Conservation (phyloP, 2,888 invertebrate genomes). For the Hyposoter didymator region DNA sequence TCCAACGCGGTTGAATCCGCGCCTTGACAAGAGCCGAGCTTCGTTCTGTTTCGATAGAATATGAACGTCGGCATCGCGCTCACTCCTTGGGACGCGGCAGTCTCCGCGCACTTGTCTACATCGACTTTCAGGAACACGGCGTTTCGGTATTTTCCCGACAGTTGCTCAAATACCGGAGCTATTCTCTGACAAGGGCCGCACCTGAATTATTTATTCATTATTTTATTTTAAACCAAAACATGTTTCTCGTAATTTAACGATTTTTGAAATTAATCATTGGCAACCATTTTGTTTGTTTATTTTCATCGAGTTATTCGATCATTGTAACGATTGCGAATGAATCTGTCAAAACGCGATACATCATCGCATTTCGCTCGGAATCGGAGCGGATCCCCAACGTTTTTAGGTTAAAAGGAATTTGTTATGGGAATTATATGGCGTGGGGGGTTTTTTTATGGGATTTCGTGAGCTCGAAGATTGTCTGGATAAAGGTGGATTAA, state of each 20-base stretch:
- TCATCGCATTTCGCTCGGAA: not conserved
- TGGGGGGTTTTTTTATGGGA: not conserved
- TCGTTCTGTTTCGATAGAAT: conserved; percentile 95
- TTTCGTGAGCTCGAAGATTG: not conserved
- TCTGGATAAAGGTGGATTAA: not conserved
- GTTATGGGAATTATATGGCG: not conserved
- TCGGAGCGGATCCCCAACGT: not conserved
- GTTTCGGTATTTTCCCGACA: conserved; percentile 94
- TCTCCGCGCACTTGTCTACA: conserved; percentile 96
- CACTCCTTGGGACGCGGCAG: conserved; percentile 94
- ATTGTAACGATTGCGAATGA: not conserved
- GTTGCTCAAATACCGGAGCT: conserved; percentile 95
- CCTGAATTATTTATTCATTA: conserved; percentile 85
- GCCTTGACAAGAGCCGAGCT: conserved; percentile 94
- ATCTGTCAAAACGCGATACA: not conserved
- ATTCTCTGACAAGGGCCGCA: conserved; percentile 98
- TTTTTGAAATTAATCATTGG: not conserved
- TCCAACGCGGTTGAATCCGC: conserved; percentile 94
- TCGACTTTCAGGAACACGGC: conserved; percentile 97
- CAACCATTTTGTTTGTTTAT: not conserved
- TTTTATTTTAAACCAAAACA: not conserved
- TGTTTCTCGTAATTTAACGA: not conserved
- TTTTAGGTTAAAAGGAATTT: not conserved
- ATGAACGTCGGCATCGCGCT: conserved; percentile 99
- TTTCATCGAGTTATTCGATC: not conserved